phyloP scores from a whole-genome alignment of 2,888 invertebrate species.

The Drosophila flavopinicola region DNA sequence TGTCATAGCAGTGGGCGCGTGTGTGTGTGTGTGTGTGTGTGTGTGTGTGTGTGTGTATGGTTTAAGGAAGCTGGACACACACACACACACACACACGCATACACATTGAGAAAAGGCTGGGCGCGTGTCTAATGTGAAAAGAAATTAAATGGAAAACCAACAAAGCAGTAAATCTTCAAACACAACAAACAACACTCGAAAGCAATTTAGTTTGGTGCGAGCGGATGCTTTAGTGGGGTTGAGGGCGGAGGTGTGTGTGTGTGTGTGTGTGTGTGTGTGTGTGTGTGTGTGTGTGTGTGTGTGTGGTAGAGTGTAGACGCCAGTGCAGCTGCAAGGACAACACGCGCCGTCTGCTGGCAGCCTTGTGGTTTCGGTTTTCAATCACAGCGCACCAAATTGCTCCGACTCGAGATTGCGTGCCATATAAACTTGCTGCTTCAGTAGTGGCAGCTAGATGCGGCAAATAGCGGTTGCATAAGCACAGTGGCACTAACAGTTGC shows the following conservation, averaged over 20 bases:
- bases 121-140: constrained; percentile 69
- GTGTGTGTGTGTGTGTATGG: constrained; percentile 9
- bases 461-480: constrained; percentile 18
- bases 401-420: constrained; percentile 37
- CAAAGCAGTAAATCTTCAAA: constrained; percentile 72
- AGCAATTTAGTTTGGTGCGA: constrained; percentile 67
- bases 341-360: constrained; percentile 3
- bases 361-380: constrained; percentile 43
- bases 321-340: constrained; percentile 42
- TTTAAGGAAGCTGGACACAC: constrained; percentile 5
- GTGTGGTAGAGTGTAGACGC: background rate
- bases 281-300: background rate
- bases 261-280: too few species aligned
- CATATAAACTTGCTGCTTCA: constrained; percentile 29
- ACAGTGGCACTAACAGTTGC: constrained; percentile 7
- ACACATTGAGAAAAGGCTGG: background rate
- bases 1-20: constrained; percentile 49
- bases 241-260: background rate
- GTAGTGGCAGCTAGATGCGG: constrained; percentile 7
- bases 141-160: constrained; percentile 72
- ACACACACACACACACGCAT: constrained; percentile 6
- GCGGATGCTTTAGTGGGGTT: constrained; percentile 7
- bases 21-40: background rate
- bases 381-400: constrained; percentile 54
- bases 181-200: constrained; percentile 75